These are phyloP conservation scores for Thalassoma bifasciatum DNA, from an alignment of 2,113 vertebrate genomes.

Conservation along the genomic window DNA sequence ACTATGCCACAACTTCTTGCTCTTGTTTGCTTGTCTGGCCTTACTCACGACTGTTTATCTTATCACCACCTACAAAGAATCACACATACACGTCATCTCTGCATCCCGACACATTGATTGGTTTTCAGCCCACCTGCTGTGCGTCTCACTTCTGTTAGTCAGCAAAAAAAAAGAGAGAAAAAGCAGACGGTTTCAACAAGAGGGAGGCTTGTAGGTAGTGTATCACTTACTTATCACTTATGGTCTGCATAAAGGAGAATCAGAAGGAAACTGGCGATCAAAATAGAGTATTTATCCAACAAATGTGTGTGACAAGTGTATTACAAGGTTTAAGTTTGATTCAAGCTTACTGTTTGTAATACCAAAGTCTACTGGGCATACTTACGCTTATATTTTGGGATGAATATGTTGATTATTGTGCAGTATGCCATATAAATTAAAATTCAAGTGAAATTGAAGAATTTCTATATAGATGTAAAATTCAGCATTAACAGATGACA, in stretches of 20 bases:
- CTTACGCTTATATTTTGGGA: no score
- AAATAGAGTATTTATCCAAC: no score
- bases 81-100: neutral
- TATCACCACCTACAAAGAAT: neutral
- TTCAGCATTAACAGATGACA: no score
- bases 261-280: neutral
- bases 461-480: no score
- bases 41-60: neutral
- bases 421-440: no score
- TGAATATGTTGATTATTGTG: no score
- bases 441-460: no score
- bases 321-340: no score
- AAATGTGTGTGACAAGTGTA: no score
- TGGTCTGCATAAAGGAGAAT: conserved; percentile 1
- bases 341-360: no score
- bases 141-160: neutral
- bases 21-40: neutral
- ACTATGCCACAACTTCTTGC: neutral
- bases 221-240: conserved; percentile 11
- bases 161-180: conserved; percentile 10
- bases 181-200: neutral
- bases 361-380: no score
- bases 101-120: neutral
- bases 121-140: neutral
- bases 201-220: neutral